Base-by-base conservation (phyloP, 2,113 vertebrate genomes). In the Sinocyclocheilus maitianheensis region DNA sequence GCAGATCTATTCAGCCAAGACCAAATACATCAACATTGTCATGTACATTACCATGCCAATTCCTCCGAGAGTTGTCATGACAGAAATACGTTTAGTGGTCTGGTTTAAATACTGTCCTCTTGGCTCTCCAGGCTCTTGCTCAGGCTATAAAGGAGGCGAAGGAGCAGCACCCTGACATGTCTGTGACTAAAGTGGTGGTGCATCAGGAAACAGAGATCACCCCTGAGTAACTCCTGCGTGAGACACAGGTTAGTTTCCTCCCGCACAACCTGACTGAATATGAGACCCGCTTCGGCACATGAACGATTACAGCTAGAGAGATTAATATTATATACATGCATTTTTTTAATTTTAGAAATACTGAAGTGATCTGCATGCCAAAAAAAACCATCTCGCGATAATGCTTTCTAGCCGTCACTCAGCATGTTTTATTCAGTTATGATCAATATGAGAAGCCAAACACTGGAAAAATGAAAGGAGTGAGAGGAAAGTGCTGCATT, bases 141-240 rank as follows among this genome's bases (percentile, higher is more conserved):
- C 97, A 99, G 92, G 98, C 98, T 2, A 99, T 99, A 83, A 99
- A 97, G 89, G 98, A 98, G 48, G 97, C 98, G 0, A 99, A 99
- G 91, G 97, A 99, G 85, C 98, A 99, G 92, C 98, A 99, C 88
- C 98, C 98, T 0, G 98, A 99, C 91, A 99, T 99, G 98, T 98
- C 98, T 0, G 98, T 99, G 91, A 99, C 98, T 92, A 99, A 98
- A 93, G 98, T 99, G 88, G 98, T 99, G 0, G 98, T 99, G 87
- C 98, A 99, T 91, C 98, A 99, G 94, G 98, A 99, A 93, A 99
- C 98, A 0, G 98, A 99, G 92, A 97, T 99, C 8, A 94, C 95
- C 16, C 97, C 97, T 60, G 97, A 99, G 67, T 99, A 94, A 92
- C 60, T 2, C 30, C 2, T 51, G 84, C 86, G 80, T 89, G 22